These are phyloP conservation scores for Hylomyscus alleni DNA, from an alignment of 2,797 vertebrate genomes.

Conservation along the genomic window DNA sequence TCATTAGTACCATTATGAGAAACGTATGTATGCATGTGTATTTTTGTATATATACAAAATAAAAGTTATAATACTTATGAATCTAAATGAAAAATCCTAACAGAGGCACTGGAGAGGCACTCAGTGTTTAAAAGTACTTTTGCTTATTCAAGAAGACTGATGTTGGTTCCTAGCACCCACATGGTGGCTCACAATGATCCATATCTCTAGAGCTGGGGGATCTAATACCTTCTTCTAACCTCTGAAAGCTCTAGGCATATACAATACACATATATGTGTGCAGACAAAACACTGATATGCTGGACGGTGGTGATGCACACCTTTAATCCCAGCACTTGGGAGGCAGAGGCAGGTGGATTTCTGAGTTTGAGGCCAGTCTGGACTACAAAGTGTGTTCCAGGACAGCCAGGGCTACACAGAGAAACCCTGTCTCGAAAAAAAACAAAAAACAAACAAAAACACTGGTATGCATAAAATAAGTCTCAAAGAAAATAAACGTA, in stretches of 20 bases:
- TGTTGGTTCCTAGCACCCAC: neutral
- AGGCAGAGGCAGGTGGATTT: too few species aligned
- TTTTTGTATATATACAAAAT: neutral
- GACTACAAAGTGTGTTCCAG: too few species aligned
- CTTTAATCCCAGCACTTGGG: too few species aligned
- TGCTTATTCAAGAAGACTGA: neutral
- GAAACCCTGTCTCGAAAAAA: too few species aligned
- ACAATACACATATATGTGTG: neutral
- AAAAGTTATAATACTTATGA: neutral
- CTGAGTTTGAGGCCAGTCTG: too few species aligned
- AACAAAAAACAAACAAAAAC: too few species aligned
- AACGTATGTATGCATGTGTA: neutral
- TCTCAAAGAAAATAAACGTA: neutral
- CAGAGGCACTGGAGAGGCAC: neutral
- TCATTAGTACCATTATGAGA: conserved; percentile 49
- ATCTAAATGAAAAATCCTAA: conserved; percentile 56
- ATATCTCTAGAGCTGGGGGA: neutral
- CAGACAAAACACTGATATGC: neutral
- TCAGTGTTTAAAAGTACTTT: neutral
- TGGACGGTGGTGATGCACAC: too few species aligned
- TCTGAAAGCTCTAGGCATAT: neutral
- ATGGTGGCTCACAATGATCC: neutral
- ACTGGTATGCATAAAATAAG: neutral
- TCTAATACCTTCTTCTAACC: neutral
- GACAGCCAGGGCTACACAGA: too few species aligned